Conservation (phyloP, 2,888 invertebrate genomes). For the Luperina testacea region DNA sequence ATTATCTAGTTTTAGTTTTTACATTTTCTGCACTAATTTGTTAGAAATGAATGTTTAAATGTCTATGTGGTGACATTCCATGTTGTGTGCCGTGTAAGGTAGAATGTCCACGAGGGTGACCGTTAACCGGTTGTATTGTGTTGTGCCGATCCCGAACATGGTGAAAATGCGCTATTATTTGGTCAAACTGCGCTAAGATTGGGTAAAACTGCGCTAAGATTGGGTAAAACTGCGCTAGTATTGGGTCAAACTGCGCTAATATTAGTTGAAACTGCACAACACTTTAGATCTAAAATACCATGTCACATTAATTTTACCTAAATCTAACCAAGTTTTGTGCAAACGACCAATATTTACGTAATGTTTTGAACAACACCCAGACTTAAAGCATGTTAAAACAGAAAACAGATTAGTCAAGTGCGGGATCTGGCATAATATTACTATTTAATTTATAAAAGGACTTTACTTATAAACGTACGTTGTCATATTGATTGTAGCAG, state of each 20-base stretch:
- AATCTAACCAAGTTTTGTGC: neutral
- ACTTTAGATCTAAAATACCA: too few relatives aligned
- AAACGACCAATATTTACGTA: neutral
- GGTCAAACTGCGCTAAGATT: neutral
- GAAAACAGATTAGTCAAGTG: neutral
- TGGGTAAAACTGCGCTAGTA: neutral
- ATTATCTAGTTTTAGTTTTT: neutral
- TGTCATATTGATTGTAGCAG: neutral
- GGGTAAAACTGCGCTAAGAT: neutral
- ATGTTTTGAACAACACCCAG: neutral
- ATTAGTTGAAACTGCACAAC: neutral
- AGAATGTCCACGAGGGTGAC: conserved; percentile 20
- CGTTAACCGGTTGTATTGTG: conserved; percentile 5
- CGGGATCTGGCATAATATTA: conserved; percentile 1
- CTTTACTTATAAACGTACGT: conserved; percentile 26
- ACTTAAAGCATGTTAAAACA: neutral
- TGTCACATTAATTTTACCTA: neutral
- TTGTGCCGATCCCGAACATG: conserved; percentile 3
- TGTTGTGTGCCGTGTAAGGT: conserved; percentile 16
- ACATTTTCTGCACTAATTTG: conserved; percentile 24
- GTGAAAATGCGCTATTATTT: neutral
- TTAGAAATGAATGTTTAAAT: conserved; percentile 29
- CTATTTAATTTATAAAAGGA: conserved; percentile 9
- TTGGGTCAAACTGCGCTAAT: neutral
- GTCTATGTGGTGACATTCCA: conserved; percentile 52